Evolutionary conservation across 2,797 vertebrate genomes (phyloP), one percentile per base, ranked within the genome.

Genomic region (Myoxocephalus aenaeus): DNA sequence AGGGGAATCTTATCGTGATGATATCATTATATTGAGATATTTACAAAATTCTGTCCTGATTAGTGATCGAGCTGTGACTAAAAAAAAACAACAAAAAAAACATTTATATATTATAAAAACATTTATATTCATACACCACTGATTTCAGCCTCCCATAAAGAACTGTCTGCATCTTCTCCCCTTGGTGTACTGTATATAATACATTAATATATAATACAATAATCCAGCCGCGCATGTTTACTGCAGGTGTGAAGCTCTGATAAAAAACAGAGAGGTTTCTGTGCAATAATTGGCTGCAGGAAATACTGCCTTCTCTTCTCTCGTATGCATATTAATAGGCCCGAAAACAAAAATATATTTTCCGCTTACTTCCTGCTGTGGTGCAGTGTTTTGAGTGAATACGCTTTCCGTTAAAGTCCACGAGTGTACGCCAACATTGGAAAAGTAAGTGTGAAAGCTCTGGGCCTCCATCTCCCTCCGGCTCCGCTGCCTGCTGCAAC

Each of bases 191-290:
- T 67, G 50, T 76, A 65, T 57, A 71, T 83, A 13, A 42, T 7
- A 34, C 6, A 34, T 34, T 3, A 34, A 34, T 34, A 34, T 34
- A 34, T 8, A 83, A 82, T 77, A 73, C 76, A 62, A 79, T 70
- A 72, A 77, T 77, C 62, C 68, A 73, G 75, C 66, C 53, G 9
- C 59, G 79, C 56, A 50, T 80, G 83, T 83, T 89, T 85, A 84
- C 88, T 88, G 83, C 87, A 90, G 84, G 86, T 90, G 84, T 79
- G 73, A 73, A 15, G 77, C 83, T 69, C 83, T 86, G 87, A 90
- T 89, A 86, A 91, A 89, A 67, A 10, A 75, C 72, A 80, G 68
- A 64, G 81, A 74, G 50, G 65, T 68, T 84, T 73, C 78, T 71
- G 62, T 72, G 82, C 79, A 83, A 66, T 89, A 86, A 84, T 75